Evolutionary conservation across 2,888 invertebrate genomes (phyloP), one percentile per base, ranked within the genome.

Genomic region (Rhyacophila evoluta): DNA sequence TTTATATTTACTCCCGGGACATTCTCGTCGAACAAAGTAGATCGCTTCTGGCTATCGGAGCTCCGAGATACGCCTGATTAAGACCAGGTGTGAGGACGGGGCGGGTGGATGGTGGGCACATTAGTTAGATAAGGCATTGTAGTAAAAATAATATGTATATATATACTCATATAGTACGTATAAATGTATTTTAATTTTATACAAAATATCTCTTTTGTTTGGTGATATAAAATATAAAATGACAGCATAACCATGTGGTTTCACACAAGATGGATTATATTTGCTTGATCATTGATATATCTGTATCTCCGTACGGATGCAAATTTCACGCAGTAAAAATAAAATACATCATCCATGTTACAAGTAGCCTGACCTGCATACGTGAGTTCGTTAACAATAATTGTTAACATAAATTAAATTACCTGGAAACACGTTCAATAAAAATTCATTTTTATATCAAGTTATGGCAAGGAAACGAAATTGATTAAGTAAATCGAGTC

Each of bases 401-500:
- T 55, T 55, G 55, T 55, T 55, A 55, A 25, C 55, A 55, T 55
- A 25, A 55, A 55, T 55, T 55, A 6, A 55, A 55, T 55, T 19
- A 55, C 10, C 15, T 19, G 55, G 19, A 55, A 55, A 19, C 55
- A 55, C 55, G 55, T 55, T 25, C 10, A 12, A 25, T 55, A 25
- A 55, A 25, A 5, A 55, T 55, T 55, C 10, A 55, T 55, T 55
- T 55, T 55, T 19, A 55, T 55, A 55, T 25, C 19, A 19, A 19
- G 19, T 8, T 55, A 10, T 19, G 19, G 15, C 15, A 55, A 55
- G 55, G 55, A 55, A 55, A 55, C 55, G 19, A 55, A 55, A 55
- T n/a, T n/a, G n/a, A n/a, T n/a, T n/a, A n/a, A n/a, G n/a, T n/a
- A n/a, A n/a, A n/a, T n/a, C n/a, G n/a, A n/a, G n/a, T n/a, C n/a